phyloP scores from a whole-genome alignment of 2,797 vertebrate species.

The Anomalospiza imberbis region DNA sequence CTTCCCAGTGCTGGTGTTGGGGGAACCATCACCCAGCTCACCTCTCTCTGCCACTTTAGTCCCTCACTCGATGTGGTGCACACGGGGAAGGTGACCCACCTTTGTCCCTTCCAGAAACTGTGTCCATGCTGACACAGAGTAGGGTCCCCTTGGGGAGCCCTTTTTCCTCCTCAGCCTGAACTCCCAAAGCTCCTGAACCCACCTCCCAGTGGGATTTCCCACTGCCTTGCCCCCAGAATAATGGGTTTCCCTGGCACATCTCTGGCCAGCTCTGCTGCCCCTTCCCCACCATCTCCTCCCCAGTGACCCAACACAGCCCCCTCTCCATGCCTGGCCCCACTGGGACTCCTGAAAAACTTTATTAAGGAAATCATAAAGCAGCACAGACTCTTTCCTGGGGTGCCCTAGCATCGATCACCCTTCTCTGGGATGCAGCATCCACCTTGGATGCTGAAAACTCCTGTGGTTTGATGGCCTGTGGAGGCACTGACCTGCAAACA shows the following conservation, averaged over 20 bases:
- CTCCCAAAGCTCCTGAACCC: not conserved
- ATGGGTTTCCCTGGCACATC: not conserved
- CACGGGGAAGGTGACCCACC: not conserved
- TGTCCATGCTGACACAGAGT: not conserved
- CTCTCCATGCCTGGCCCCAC: rapidly evolving
- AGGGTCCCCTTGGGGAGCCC: not conserved
- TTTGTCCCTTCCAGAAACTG: not conserved
- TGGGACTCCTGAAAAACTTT: not conserved
- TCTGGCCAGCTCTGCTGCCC: not conserved
- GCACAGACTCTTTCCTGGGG: not conserved
- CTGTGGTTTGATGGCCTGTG: rapidly evolving
- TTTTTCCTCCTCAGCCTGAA: not conserved
- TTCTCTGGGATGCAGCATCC: not conserved
- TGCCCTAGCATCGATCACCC: rapidly evolving
- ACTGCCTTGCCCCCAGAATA: not conserved
- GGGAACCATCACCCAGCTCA: not conserved
- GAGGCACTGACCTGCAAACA: not conserved
- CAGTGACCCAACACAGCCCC: not conserved
- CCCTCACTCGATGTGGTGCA: rapidly evolving
- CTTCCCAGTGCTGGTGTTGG: not conserved
- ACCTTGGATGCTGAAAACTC: not conserved
- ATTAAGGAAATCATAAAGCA: not conserved
- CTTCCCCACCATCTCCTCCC: not conserved
- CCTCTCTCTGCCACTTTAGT: not conserved
- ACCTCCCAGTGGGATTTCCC: not conserved